A percentile compares a stretch with the other conserved stretches of the same genome.
Conservation (phyloP, 2,888 invertebrate species). For the Drosophila neotestacea region DNA sequence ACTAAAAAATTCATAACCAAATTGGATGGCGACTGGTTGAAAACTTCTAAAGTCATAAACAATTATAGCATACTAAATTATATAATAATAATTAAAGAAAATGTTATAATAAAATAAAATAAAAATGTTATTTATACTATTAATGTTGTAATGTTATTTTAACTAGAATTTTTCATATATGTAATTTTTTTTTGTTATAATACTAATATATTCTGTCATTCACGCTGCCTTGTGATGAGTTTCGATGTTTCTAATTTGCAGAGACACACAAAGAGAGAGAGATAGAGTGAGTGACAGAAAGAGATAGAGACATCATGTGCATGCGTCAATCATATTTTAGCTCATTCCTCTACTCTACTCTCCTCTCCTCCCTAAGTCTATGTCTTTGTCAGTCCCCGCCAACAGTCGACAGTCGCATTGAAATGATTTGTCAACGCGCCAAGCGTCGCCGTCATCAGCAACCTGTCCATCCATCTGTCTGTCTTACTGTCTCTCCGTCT, state of each 20-base stretch:
- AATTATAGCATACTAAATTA: neutral
- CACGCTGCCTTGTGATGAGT: constrained; percentile 18
- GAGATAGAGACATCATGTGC: constrained; percentile 31
- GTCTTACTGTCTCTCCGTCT: constrained; percentile 8
- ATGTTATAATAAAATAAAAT: constrained; percentile 1
- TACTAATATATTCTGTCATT: constrained; percentile 41
- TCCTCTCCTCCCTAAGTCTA: neutral
- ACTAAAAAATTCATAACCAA: constrained; percentile 73
- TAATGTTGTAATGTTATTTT: too few relatives aligned
- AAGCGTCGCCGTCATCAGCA: constrained; percentile 59
- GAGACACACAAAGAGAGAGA: constrained; percentile 1
- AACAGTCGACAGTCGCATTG: constrained; percentile 60
- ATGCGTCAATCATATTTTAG: constrained; percentile 64
- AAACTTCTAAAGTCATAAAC: constrained; percentile 13
- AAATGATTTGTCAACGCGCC: constrained; percentile 76
- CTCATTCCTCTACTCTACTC: neutral
- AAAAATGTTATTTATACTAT: too few relatives aligned
- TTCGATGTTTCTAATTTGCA: constrained; percentile 65
- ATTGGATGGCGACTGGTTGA: constrained; percentile 45
- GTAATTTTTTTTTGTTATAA: neutral
- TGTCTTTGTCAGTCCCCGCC: constrained; percentile 33
- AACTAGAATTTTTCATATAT: too few relatives aligned
- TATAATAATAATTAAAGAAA: neutral
- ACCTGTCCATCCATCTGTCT: constrained; percentile 44
- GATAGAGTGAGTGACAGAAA: neutral